Evolutionary conservation across 2,797 vertebrate species (phyloP), one percentile per base, ranked within the genome.

Genomic region (Cyprinodon diabolis): DNA sequence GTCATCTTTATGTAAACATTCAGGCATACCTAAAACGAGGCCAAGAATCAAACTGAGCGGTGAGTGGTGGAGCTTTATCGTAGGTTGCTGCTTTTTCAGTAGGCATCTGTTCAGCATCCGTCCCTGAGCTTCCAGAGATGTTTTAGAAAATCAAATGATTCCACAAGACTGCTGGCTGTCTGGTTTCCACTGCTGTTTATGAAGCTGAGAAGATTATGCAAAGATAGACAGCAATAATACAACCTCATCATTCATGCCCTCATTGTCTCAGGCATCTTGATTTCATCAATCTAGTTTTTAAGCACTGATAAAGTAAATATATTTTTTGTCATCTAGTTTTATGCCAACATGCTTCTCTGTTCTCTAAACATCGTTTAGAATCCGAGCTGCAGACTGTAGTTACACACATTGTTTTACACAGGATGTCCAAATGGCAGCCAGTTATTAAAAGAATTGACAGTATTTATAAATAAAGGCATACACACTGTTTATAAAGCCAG

Each of bases 261-360:
- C 56, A 25, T 14, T 6, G 56, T 35, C 56, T 58, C 56, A 15
- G 56, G 25, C 35, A 58, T 15, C 25, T 58, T 30, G 30, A 25
- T 14, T 30, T 37, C 15, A 37, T 8, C 57, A 19, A 15, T 37
- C 30, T 30, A 30, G 30, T 30, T 30, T 30, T 30, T 30, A 30
- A 30, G 2, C 30, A 30, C 30, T 30, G 30, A 30, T 30, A 30
- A 30, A 30, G 30, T 30, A 30, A 30, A 30, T 30, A 30, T 30
- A 30, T 30, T 49, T 13, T 58, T 35, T 58, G 14, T 58, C 13
- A 58, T 35, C 30, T 58, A 30, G 2, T 58, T 58, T 58, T 35
- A 58, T 58, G 25, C 57, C 57, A 58, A 58, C 14, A 13, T 58
- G 25, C 57, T 58, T 58, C 35, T 58, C 57, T 58, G 57, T 58